These are phyloP conservation scores for Slavum lentiscoides DNA, from an alignment of 2,888 invertebrate species.

Conservation along the genomic window DNA sequence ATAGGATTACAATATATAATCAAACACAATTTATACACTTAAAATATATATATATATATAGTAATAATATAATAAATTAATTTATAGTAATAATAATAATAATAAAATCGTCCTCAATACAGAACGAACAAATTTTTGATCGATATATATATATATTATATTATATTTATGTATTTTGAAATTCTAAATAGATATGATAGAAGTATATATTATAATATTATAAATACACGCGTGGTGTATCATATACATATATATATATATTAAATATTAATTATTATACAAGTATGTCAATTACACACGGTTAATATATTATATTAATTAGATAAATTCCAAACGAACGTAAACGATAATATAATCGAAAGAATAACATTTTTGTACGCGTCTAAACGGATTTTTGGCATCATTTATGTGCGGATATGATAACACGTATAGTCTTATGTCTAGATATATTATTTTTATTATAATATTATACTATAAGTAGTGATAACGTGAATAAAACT, in stretches of 20 bases:
- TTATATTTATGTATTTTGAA: not conserved
- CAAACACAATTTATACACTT: conserved; percentile 42
- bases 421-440: not conserved
- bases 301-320: too few species aligned
- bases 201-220: conserved; percentile 19
- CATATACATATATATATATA: not conserved
- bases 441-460: not conserved
- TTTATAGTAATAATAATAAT: not conserved
- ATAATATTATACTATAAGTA: conserved; percentile 22
- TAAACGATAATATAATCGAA: not conserved
- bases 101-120: conserved; percentile 18
- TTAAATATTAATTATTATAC: conserved; percentile 7
- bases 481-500: conserved; percentile 45
- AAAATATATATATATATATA: not conserved
- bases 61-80: conserved; percentile 8
- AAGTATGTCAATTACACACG: not conserved
- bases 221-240: not conserved
- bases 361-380: not conserved
- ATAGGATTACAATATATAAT: conserved; percentile 21
- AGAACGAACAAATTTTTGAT: conserved; percentile 48
- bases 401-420: conserved; percentile 31
- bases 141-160: conserved; percentile 14
- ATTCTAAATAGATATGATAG: conserved; percentile 41
- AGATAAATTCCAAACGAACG: conserved; percentile 2
- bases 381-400: conserved; percentile 38